Evolutionary conservation across 2,888 invertebrate species (phyloP), one percentile per base, ranked within the genome.

Genomic region (Tenthredo notha): DNA sequence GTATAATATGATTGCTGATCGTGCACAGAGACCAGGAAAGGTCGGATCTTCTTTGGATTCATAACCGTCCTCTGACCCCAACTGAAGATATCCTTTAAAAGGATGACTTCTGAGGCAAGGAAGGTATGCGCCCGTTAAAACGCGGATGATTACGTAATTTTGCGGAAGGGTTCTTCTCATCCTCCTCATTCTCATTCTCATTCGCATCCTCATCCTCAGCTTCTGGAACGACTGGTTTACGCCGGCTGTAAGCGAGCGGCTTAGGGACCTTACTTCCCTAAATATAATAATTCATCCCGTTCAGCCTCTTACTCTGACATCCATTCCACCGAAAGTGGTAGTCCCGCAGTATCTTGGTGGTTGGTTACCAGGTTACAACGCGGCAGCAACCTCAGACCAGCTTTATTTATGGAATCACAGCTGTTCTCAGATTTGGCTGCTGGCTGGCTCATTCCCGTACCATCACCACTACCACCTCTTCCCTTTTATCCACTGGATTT

Each of bases 381-480:
- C 54, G 54, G 54, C 78, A 29, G 54, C 78, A 29, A 75, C 78
- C 50, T 78, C n/a, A 18, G 86, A 87, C 85, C 85, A 87, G 86
- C 86, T 88, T 91, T 91, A 92, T 91, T 92, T 91, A 91, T 91
- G 91, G 90, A 91, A 91, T 91, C 90, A 86, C 90, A 89, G 89
- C 89, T 90, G 89, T 90, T 89, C 85, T 84, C 84, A 40, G 80
- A 85, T 84, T 84, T 84, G 84, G 75, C 58, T 84, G 77, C 50
- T 75, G 25, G 21, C 47, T 77, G 25, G 21, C 47, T 77, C 47
- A 6, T 50, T 50, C 75, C 50, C 50, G 15, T 25, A 15, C 12
- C 54, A 10, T 37, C 33, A 2, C 74, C n/a, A 4, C 74, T 2
- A n/a, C 10, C 40, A n/a, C 43, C 74, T 47, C 74, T 25, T 12